Conservation (phyloP, 2,888 invertebrate species). For the Amphipoea oculea region DNA sequence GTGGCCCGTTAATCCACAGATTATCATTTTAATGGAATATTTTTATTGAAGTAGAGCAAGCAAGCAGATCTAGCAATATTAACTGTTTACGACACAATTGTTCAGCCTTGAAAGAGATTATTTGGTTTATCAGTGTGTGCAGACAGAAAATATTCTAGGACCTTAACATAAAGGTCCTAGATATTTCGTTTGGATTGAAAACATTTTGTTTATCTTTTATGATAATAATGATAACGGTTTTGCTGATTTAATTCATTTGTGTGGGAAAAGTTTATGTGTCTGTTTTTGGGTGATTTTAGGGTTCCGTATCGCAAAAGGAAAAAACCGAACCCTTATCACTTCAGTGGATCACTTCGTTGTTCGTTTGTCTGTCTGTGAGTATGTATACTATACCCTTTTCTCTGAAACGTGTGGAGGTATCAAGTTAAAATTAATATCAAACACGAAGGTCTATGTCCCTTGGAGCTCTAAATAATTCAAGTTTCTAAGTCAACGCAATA, state of each 20-base stretch:
- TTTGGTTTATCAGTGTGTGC: slow-evolving; percentile 46
- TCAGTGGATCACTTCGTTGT: not conserved
- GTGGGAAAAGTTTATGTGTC: not conserved
- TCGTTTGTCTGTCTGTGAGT: not conserved
- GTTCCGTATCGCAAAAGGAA: not conserved
- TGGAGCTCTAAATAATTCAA: not conserved
- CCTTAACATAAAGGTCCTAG: too few relatives aligned
- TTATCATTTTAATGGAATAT: slow-evolving; percentile 83
- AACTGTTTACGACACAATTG: slow-evolving; percentile 31
- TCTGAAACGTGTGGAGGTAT: not conserved
- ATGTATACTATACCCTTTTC: not conserved
- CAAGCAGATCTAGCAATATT: slow-evolving; percentile 12
- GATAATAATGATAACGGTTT: slow-evolving; percentile 4
- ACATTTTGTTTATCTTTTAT: not conserved
- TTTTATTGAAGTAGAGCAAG: slow-evolving; percentile 64
- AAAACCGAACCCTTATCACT: not conserved
- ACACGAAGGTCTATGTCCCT: not conserved
- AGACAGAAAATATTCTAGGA: slow-evolving; percentile 50
- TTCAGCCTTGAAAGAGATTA: slow-evolving; percentile 69
- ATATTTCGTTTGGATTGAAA: slow-evolving; percentile 13
- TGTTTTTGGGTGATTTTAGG: not conserved
- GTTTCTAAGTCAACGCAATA: not conserved
- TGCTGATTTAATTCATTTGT: not conserved
- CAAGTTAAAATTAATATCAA: not conserved
- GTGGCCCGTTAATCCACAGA: slow-evolving; percentile 78